These are phyloP conservation scores for Colostygia pectinataria DNA, from an alignment of 2,888 invertebrate genomes.

Conservation along the genomic window DNA sequence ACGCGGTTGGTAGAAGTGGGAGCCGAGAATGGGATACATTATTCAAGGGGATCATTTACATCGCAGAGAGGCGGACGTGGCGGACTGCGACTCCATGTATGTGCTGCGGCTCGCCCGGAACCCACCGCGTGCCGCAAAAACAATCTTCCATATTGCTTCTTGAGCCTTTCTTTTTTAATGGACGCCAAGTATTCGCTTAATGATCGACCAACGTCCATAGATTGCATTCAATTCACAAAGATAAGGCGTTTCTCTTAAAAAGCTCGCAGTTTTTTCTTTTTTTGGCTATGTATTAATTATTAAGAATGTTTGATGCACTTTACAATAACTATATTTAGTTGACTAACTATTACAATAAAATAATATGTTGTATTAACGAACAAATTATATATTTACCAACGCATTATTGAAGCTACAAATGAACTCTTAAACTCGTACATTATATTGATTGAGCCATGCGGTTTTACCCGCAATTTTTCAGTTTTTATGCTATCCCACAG, in stretches of 20 bases:
- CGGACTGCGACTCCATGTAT: slow-evolving; percentile 72
- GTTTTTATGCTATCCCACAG: no score
- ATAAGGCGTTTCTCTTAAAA: slow-evolving; percentile 29
- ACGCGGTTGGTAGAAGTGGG: slow-evolving; percentile 63
- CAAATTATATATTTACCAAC: no score
- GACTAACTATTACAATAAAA: no score
- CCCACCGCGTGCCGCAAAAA: slow-evolving; percentile 69
- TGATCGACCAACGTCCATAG: slow-evolving; percentile 59
- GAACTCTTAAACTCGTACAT: no score
- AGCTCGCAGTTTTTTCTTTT: not conserved
- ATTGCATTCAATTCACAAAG: slow-evolving; percentile 55
- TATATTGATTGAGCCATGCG: no score
- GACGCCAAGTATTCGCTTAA: slow-evolving; percentile 63
- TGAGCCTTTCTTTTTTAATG: slow-evolving; percentile 67
- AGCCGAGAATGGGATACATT: slow-evolving; percentile 78
- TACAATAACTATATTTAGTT: not conserved
- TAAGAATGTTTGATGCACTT: not conserved
- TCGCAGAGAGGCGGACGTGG: slow-evolving; percentile 68
- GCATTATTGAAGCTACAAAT: no score
- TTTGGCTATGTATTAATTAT: not conserved
- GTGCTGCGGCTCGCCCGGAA: slow-evolving; percentile 66
- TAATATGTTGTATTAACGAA: no score
- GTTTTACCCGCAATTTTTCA: no score
- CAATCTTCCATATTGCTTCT: slow-evolving; percentile 65
- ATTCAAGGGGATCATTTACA: slow-evolving; percentile 81